Conservation (phyloP, 2,113 vertebrate species). For the Scophthalmus maximus region DNA sequence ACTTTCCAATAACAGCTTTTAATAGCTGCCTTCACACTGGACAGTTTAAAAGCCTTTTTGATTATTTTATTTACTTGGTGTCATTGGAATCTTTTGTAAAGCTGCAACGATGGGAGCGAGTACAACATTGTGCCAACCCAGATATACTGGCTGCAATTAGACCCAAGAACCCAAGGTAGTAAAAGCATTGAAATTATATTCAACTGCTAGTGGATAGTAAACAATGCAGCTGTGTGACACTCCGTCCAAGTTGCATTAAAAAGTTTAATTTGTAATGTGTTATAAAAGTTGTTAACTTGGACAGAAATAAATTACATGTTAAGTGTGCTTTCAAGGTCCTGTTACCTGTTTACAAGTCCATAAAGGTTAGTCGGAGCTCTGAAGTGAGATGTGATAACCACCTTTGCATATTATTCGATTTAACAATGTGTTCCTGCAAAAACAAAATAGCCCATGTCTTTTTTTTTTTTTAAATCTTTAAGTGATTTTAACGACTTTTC, state of each 20-base stretch:
- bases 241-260: too few relatives aligned
- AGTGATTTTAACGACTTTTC: slow-evolving; percentile 39
- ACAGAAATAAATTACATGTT: too few relatives aligned
- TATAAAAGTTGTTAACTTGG: too few relatives aligned
- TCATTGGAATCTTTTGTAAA: slow-evolving; percentile 34
- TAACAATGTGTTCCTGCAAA: slow-evolving; percentile 5
- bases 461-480: slow-evolving; percentile 34
- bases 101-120: neutral
- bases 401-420: neutral
- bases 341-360: neutral
- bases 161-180: neutral
- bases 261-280: too few relatives aligned
- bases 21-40: slow-evolving; percentile 12
- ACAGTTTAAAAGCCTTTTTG: slow-evolving; percentile 52
- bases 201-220: neutral
- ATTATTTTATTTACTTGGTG: slow-evolving; percentile 37
- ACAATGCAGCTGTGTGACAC: too few relatives aligned
- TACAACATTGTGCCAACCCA: neutral
- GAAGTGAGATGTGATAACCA: neutral
- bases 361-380: neutral
- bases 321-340: too few relatives aligned
- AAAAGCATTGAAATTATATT: neutral
- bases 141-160: neutral
- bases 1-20: slow-evolving; percentile 22
- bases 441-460: slow-evolving; percentile 31